phyloP scores from a whole-genome alignment of 1,140 invertebrate species.

The Hylyphantes graminicola region DNA sequence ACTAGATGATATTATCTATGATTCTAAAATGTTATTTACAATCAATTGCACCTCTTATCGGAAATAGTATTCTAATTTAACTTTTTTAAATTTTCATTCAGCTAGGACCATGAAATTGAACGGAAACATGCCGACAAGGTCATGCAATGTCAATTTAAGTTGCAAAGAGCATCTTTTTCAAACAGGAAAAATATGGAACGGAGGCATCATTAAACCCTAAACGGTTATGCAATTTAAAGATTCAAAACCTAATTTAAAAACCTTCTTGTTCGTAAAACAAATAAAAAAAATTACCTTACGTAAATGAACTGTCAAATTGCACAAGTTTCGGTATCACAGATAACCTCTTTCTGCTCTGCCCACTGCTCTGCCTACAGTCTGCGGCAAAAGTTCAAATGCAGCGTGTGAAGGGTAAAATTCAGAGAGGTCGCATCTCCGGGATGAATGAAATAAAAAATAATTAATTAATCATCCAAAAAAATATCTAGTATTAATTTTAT shows the following conservation, averaged over 20 bases:
- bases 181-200: too few species aligned
- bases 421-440: constrained; percentile 25
- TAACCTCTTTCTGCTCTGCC: background rate
- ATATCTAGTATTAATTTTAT: too few species aligned
- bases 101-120: background rate
- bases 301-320: constrained; percentile 22
- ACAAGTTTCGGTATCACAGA: background rate
- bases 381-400: constrained; percentile 26
- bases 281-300: constrained; percentile 11
- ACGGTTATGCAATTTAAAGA: background rate
- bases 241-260: background rate
- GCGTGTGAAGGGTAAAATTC: constrained; percentile 29
- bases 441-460: background rate
- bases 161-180: too few species aligned
- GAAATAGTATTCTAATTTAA: too few species aligned
- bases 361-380: background rate
- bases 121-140: constrained; percentile 40
- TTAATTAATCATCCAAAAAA: too few species aligned
- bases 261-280: background rate
- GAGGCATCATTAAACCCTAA: too few species aligned
- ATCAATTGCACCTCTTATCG: too few species aligned
- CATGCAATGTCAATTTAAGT: constrained; percentile 44
- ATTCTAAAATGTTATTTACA: too few species aligned
- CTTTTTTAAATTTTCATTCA: too few species aligned
- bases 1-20: too few species aligned